Conservation (phyloP, 2,888 invertebrate genomes). For the Charanyca ferruginea region DNA sequence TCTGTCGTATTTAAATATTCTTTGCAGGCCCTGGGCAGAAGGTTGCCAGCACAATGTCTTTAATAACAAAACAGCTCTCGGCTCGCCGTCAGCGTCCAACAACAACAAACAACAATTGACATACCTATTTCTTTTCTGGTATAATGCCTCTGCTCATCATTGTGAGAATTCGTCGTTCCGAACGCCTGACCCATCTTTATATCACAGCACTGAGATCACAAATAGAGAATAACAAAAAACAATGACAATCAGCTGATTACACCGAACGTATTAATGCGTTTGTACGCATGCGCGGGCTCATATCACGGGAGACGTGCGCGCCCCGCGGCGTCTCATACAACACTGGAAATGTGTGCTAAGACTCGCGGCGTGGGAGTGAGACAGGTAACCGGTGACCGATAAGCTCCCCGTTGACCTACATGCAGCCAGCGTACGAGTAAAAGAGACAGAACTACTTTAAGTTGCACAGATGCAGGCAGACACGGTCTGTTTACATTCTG, state of each 20-base stretch:
- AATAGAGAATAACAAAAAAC: constrained; percentile 66
- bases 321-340: constrained; percentile 73
- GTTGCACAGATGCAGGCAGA: constrained; percentile 67
- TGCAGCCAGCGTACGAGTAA: constrained; percentile 48
- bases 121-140: constrained; percentile 88
- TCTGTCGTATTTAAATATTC: not conserved
- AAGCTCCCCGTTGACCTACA: constrained; percentile 67
- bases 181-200: constrained; percentile 88
- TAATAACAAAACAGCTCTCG: constrained; percentile 29
- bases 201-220: constrained; percentile 81
- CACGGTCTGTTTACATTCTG: constrained; percentile 75
- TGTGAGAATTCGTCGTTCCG: constrained; percentile 87
- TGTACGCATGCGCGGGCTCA: constrained; percentile 80
- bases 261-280: constrained; percentile 62
- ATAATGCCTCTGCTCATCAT: constrained; percentile 83
- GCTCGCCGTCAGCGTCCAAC: constrained; percentile 44
- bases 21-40: constrained; percentile 10
- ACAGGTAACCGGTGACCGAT: constrained; percentile 67
- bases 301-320: constrained; percentile 73
- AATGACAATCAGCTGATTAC: constrained; percentile 80
- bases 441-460: constrained; percentile 49
- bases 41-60: constrained; percentile 5
- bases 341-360: constrained; percentile 55
- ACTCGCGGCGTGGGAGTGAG: constrained; percentile 64
- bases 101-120: constrained; percentile 67